Evolutionary conservation across 2,113 vertebrate genomes (phyloP).

Genomic region (Lutjanus erythropterus): DNA sequence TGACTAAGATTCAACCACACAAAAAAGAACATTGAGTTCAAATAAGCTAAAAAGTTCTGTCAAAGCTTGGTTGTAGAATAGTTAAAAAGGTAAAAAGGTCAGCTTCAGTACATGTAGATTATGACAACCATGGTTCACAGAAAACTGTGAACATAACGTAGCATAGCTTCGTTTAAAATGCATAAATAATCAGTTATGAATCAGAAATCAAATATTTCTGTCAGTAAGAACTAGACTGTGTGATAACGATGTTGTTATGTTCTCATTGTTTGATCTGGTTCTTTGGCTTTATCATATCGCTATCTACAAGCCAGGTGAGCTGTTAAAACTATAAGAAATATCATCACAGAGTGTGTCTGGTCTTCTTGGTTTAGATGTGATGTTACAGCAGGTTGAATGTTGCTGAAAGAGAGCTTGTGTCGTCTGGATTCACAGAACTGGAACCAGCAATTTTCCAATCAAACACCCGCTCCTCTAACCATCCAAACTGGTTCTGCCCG

Average conservation of each 20-base stretch:
- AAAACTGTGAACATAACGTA: neutral
- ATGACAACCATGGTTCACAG: neutral
- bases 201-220: neutral
- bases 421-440: neutral
- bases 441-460: constrained; percentile 18
- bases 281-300: neutral
- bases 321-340: too few species aligned
- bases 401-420: neutral
- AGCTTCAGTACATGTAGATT: too few species aligned
- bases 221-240: neutral
- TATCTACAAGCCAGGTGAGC: neutral
- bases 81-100: too few species aligned
- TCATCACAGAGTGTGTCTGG: neutral
- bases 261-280: neutral
- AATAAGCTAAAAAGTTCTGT: neutral
- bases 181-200: neutral
- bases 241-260: neutral
- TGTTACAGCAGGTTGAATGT: neutral
- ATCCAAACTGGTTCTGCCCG: constrained; percentile 8
- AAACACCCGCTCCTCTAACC: neutral
- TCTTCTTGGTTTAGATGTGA: neutral
- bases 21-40: neutral
- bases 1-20: neutral
- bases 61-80: too few species aligned
- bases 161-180: neutral